Base-by-base conservation (phyloP, 37 sponge, comb jelly and placozoan genomes). In the Agelas oroides region DNA sequence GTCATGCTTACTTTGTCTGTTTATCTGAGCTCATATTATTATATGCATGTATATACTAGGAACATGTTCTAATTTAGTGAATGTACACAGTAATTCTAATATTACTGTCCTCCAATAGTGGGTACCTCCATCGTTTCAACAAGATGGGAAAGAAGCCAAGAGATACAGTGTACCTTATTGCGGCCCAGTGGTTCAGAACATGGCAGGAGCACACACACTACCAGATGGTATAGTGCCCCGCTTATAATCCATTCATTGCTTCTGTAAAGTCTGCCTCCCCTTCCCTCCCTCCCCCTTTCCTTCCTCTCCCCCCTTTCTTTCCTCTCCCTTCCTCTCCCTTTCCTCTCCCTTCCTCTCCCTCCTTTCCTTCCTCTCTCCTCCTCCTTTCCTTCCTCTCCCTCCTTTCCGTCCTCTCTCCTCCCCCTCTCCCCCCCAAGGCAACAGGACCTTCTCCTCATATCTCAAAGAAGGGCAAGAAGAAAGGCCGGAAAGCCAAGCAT, bases 111-210 rank as follows among this genome's bases (percentile, higher is more conserved):
- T 53, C 33, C 53, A 20, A 15, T 46, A 94, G 92, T 37, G 95
- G 92, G 0, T 94, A 88, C 70, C 61, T 94, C 78, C 15, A 32
- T 37, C 80, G 95, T 40, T 87, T 87, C 35, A 25, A 28, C 17
- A 88, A 86, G 55, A 16, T 35, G 24, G 70, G 70, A 0, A 18
- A 38, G 40, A 46, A 71, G 32, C 66, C 70, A 38, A 88, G 91
- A 14, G 94, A 93, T n/a, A 68, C 64, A 12, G 90, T 92, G n/a
- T 93, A 90, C 77, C 87, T 95, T 5, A 83, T 95, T 8, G 23
- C 73, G 8, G 59, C 71, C 12, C 17, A 70, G 19, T 95, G 96
- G 96, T 95, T 94, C 84, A 71, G 75, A 17, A 54, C 54, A n/a
- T 95, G 96, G 96, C 80, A 55, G 65, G 41, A 53, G 18, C 54